Evolutionary conservation across 2,113 vertebrate species (phyloP), one percentile per base, ranked within the genome.

Genomic region (Embiotoca jacksoni): DNA sequence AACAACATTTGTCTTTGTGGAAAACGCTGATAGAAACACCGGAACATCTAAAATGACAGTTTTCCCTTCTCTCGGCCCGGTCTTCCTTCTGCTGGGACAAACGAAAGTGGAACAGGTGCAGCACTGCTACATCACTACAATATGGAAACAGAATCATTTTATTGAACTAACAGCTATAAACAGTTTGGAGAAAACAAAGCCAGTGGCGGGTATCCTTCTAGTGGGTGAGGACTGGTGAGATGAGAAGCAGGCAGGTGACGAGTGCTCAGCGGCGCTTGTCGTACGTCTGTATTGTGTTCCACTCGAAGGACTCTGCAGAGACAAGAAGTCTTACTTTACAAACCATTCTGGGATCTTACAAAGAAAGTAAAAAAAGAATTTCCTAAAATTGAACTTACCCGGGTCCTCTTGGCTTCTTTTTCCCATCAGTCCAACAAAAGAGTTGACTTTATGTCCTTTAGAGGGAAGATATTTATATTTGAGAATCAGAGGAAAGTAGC

Each of bases 391-490:
- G 3, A 10, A 49, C 53, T 67, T 92, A 98, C 97, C 97, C 93
- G 97, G 95, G 88, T 95, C 95, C 93, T 98, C 96, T 80, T 93
- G 91, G 93, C 96, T 96, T 92, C 98, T 96, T 95, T 98, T 99
- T 74, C 98, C 98, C 98, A 99, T 99, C 93, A 99, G 95, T 87
- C 97, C 98, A 86, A 97, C 96, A 94, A 99, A 99, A 75, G 96
- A 96, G 92, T 98, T 97, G 91, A 97, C 94, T 97, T 97, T 99
- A 96, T 98, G 96, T 86, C 97, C 98, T 99, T 94, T 10, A 95
- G 91, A 69, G 3, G 93, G 92, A 95, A 90, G 9, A 78, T 0
- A 31, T 4, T 37, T 15, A 44, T 10, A 44, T 44, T 10, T 11
- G 41, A 44, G 10, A 44, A 9, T 44, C 41, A 44, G 10, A 9